Evolutionary conservation across 2,797 vertebrate genomes (phyloP), one percentile per base, ranked within the genome.

Genomic region (Periparus ater): DNA sequence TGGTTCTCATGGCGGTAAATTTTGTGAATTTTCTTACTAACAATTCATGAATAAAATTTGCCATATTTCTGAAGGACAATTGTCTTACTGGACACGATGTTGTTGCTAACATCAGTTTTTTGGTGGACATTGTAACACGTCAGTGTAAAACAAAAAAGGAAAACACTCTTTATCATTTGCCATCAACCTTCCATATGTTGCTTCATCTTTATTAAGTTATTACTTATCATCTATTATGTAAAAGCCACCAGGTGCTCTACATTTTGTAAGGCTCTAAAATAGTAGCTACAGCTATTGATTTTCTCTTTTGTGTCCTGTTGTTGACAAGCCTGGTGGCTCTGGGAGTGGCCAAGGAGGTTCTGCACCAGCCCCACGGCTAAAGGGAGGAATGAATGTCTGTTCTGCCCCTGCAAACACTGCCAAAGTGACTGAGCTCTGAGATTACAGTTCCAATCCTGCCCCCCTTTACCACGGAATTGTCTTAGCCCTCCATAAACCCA

Each of bases 281-380:
- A 88, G 47, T 18, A 93, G 88, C 54, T 77, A 36, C 40, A 73
- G 71, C 29, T 63, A 30, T 51, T 47, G 71, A n/a, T 88, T 86
- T 72, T 73, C 73, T 87, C 67, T 63, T 88, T 72, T 53, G 29
- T 53, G 62, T 57, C 55, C 58, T 72, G 29, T 26, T 88, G 54
- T 68, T 92, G 83, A 81, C 45, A 71, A 76, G 80, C 15, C 60
- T 75, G 40, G 34, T 85, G 73, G 73, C 66, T 67, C 47, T 26
- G 58, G 55, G 27, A 78, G 50, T 74, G 57, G 47, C 53, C 2
- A 0, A 61, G 14, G 60, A 65, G 72, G 57, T 74, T 83, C 42
- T 54, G 32, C 65, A 61, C 34, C 34, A 80, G 47, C 11, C 26
- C 30, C 2, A 0, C 0, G 0, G 61, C 17, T 57, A 55, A 67